Evolutionary conservation across 2,113 vertebrate genomes (phyloP).

Genomic region (Buteo buteo): DNA sequence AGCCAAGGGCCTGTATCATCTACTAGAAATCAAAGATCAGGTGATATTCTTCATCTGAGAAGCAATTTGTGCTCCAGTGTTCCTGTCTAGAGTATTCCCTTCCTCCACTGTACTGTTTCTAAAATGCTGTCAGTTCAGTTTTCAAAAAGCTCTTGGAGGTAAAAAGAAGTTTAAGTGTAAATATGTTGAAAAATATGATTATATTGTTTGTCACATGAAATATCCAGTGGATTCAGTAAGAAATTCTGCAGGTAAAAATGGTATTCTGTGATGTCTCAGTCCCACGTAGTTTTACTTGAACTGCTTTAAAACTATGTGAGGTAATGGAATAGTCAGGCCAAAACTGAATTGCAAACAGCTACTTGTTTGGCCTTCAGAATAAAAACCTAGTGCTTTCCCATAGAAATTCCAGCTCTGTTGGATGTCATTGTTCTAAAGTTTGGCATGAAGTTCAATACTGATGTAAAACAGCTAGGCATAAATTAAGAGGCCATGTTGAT

Average conservation of each 20-base stretch:
- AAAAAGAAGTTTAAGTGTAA: background rate
- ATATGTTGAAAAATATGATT: background rate
- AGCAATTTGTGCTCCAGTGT: background rate
- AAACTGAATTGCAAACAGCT: conserved; percentile 17
- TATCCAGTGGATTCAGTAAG: background rate
- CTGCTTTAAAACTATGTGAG: background rate
- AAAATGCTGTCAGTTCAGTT: background rate
- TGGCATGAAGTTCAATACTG: conserved; percentile 5
- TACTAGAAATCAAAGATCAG: background rate
- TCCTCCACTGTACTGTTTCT: background rate
- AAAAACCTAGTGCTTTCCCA: conserved; percentile 4
- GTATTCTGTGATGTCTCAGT: background rate
- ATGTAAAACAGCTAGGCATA: conserved; percentile 12
- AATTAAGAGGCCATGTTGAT: background rate
- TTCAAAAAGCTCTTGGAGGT: background rate
- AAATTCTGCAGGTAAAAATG: background rate
- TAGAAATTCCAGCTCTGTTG: conserved; percentile 33
- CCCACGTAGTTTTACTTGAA: background rate
- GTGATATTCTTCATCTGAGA: background rate
- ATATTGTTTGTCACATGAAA: background rate
- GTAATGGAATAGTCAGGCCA: background rate
- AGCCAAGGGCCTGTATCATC: background rate
- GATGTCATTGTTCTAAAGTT: background rate
- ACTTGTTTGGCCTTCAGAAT: conserved; percentile 52
- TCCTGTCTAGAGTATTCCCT: background rate